Evolutionary conservation across 2,797 vertebrate species (phyloP), one percentile per base, ranked within the genome.

Genomic region (Nannoperca obscura): DNA sequence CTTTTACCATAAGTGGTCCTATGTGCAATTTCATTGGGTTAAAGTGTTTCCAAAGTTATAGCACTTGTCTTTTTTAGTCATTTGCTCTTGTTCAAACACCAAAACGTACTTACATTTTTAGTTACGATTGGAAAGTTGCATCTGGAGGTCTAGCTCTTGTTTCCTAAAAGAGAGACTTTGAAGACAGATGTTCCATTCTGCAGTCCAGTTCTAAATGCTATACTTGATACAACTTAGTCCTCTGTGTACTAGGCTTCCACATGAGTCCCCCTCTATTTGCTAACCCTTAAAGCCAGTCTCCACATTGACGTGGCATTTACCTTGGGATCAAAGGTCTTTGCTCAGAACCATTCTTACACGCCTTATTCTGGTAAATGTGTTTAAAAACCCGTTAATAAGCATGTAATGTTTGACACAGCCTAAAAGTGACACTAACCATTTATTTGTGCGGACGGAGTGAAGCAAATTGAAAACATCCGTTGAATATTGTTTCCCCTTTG

Each of bases 321-420:
- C 53, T 58, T 17, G 61, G 40, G 89, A 62, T 83, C 86, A 86
- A 90, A 91, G 87, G 86, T 91, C 73, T 54, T 71, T 38, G 47
- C 66, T 59, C 74, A 52, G 34, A 40, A n/a, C 54, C 36, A 34
- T 49, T 81, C 71, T 61, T 81, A 60, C n/a, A 58, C 17, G 50
- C 46, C 53, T 80, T 79, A 87, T 53, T 50, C 30, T 30, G 49
- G 7, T 60, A 38, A 55, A 27, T 27, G 42, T 53, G 42, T 30
- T 68, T 71, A 63, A 63, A 85, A 82, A 52, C 38, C 61, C 20
- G 66, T 82, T 63, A 74, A 57, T 68, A n/a, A 60, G 74, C 14
- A 4, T n/a, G 49, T 68, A 49, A 71, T 58, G 47, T 69, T 69
- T 76, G 30, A 73, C 2, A 0, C 3, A 9, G 47, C 30, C 17